Evolutionary conservation across 2,797 vertebrate genomes (phyloP).

Genomic region (Bufotes viridis): DNA sequence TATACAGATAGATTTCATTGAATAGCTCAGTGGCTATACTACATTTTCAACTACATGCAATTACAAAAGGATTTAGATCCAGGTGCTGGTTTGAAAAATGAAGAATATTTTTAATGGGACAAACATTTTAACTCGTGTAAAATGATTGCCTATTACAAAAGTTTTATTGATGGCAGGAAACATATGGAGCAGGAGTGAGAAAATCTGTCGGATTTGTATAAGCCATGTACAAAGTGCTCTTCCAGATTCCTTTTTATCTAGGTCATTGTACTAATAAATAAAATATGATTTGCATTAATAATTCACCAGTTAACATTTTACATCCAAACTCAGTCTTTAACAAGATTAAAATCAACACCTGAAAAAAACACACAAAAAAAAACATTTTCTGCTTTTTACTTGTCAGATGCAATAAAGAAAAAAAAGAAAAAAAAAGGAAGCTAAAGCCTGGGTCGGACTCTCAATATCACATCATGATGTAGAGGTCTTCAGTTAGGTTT

Average conservation of each 20-base stretch:
- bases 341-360: conserved; percentile 31
- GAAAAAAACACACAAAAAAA: conserved; percentile 4
- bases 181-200: neutral
- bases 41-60: too few relatives aligned
- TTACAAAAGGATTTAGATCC: too few relatives aligned
- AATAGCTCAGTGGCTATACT: too few relatives aligned
- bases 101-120: too few relatives aligned
- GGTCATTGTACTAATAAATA: conserved; percentile 47
- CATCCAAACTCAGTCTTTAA: conserved; percentile 17
- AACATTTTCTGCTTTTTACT: neutral
- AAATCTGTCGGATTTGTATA: conserved; percentile 2
- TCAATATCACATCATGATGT: neutral
- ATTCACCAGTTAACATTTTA: conserved; percentile 41
- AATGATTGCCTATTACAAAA: neutral
- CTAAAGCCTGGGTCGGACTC: neutral
- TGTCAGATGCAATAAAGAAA: neutral
- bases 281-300: conserved; percentile 53
- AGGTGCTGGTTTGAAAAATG: too few relatives aligned
- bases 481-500: neutral
- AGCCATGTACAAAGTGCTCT: neutral
- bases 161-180: neutral
- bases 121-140: too few relatives aligned
- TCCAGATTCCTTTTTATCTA: conserved; percentile 36
- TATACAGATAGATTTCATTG: too few relatives aligned
- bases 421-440: neutral